These are phyloP conservation scores for Poecilia gillii DNA, from an alignment of 2,797 vertebrate species.

Conservation along the genomic window DNA sequence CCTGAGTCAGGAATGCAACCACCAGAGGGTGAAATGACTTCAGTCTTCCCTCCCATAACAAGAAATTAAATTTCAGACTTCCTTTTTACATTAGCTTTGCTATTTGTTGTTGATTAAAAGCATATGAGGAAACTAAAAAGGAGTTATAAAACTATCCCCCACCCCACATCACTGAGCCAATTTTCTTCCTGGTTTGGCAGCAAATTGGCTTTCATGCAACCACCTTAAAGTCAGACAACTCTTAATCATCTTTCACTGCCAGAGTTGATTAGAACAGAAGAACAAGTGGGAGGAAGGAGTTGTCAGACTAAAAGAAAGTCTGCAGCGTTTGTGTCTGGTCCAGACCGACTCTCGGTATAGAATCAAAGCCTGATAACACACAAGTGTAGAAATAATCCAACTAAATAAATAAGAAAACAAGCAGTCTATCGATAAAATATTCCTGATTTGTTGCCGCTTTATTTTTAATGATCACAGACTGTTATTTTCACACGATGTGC, in stretches of 20 bases:
- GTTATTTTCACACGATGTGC: neutral
- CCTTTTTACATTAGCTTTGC: constrained; percentile 49
- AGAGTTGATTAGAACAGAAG: neutral
- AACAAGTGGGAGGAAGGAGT: neutral
- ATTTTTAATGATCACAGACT: neutral
- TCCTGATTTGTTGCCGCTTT: neutral
- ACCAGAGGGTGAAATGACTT: constrained; percentile 46
- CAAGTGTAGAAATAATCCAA: neutral
- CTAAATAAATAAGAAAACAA: neutral
- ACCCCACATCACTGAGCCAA: constrained; percentile 18
- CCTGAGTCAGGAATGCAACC: constrained; percentile 38
- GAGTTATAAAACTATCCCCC: constrained; percentile 25
- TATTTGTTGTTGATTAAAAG: constrained; percentile 38
- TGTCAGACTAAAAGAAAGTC: neutral
- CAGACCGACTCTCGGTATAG: neutral
- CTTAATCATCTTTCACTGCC: neutral
- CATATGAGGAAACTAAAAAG: constrained; percentile 19
- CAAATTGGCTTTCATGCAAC: neutral
- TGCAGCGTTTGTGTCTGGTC: neutral
- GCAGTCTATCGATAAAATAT: neutral
- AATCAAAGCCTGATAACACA: neutral
- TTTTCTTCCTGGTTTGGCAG: neutral
- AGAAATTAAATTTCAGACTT: constrained; percentile 49
- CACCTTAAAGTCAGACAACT: neutral
- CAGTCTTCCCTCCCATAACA: constrained; percentile 29